A percentile compares a stretch with the other conserved stretches of the same genome.
Conservation (phyloP, 2,113 vertebrate species). For the Aspiorhynchus laticeps region DNA sequence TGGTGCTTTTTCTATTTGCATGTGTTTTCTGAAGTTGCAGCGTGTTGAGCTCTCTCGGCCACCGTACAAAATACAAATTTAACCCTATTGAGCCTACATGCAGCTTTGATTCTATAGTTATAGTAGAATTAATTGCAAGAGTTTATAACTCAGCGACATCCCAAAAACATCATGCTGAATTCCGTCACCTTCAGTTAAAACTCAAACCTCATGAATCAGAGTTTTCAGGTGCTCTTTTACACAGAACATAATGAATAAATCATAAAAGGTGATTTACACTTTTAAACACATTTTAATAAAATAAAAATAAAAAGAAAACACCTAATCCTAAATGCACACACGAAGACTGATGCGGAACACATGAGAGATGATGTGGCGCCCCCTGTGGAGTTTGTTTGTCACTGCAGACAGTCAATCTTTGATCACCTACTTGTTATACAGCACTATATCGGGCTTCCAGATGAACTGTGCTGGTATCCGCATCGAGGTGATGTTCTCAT, state of each 20-base stretch:
- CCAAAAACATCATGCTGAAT: not conserved
- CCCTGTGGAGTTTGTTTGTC: not conserved
- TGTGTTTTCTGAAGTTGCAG: no score
- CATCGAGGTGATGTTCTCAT: conserved; percentile 82
- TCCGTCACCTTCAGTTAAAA: not conserved
- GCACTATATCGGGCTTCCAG: conserved; percentile 85
- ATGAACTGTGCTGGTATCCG: conserved; percentile 83
- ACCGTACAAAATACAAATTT: no score
- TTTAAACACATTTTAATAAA: not conserved
- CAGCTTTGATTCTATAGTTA: no score
- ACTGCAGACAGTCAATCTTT: not conserved
- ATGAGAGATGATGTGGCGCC: not conserved
- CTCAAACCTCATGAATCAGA: not conserved
- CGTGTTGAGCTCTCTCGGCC: no score
- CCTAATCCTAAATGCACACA: not conserved
- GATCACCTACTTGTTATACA: conserved; percentile 84
- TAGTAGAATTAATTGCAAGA: no score
- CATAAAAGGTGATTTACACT: not conserved
- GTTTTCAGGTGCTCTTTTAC: not conserved
- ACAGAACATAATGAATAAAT: not conserved
- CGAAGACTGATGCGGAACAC: not conserved
- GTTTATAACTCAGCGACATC: not conserved
- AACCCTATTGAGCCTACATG: no score
- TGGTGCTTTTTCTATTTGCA: no score
- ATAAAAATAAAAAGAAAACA: not conserved